phyloP scores from a whole-genome alignment of 2,113 vertebrate species.

The Semnornis frantzii region DNA sequence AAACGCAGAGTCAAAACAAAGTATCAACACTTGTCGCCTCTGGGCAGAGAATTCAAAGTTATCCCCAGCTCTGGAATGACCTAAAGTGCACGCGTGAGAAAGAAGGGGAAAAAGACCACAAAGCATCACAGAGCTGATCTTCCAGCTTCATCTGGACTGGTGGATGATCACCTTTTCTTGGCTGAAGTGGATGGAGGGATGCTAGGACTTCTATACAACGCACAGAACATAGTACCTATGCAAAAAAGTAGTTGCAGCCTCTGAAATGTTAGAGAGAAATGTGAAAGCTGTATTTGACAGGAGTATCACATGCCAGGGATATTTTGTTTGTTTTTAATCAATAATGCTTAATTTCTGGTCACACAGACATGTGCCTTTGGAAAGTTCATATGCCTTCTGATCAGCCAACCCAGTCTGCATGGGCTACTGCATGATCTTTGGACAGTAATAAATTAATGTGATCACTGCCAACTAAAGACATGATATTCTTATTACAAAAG shows the following conservation, averaged over 20 bases:
- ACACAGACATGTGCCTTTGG: neutral
- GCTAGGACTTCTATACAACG: neutral
- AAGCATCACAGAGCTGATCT: neutral
- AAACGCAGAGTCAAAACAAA: neutral
- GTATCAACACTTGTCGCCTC: neutral
- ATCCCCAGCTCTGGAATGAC: neutral
- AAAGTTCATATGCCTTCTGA: neutral
- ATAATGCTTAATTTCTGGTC: neutral
- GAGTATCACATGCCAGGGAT: neutral
- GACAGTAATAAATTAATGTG: neutral
- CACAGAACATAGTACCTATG: neutral
- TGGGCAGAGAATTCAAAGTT: neutral
- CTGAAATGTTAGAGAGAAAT: neutral
- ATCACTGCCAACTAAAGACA: neutral
- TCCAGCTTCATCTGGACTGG: neutral
- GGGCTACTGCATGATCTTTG: neutral
- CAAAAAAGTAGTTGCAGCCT: neutral
- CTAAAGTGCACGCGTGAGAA: neutral
- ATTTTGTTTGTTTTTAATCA: neutral
- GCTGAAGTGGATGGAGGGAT: neutral
- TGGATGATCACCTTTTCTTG: neutral
- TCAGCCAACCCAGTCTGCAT: neutral
- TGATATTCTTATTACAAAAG: neutral
- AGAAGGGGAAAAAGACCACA: neutral
- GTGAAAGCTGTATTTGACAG: neutral